Evolutionary conservation across 2,797 vertebrate species (phyloP).

Genomic region (Malacoctenus gilli): DNA sequence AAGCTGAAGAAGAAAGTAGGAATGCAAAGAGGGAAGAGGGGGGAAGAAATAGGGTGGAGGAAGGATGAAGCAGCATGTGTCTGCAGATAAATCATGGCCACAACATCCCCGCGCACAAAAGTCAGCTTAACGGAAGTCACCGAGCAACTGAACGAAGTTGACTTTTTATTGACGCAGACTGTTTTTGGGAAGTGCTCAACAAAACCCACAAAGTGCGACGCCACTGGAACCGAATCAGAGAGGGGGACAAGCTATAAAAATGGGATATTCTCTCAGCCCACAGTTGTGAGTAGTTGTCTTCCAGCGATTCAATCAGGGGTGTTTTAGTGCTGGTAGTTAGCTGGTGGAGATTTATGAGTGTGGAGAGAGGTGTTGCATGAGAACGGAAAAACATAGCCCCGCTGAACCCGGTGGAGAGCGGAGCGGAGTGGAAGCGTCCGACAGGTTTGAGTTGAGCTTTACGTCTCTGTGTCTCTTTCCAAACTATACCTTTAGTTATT

Average conservation of each 20-base stretch:
- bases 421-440: conserved; percentile 29
- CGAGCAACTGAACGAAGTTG: conserved; percentile 34
- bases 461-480: conserved; percentile 17
- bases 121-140: conserved; percentile 34
- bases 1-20: conserved; percentile 43
- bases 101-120: conserved; percentile 35
- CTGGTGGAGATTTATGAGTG: conserved; percentile 68
- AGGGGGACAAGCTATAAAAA: conserved; percentile 51
- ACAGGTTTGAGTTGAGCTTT: conserved; percentile 32
- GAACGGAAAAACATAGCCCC: conserved; percentile 74
- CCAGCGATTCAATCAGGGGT: conserved; percentile 71
- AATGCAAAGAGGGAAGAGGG: conserved; percentile 47
- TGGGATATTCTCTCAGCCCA: conserved; percentile 57
- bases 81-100: conserved; percentile 63
- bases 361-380: conserved; percentile 74
- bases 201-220: conserved; percentile 45
- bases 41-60: conserved; percentile 14
- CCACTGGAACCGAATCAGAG: conserved; percentile 60
- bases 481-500: conserved; percentile 22
- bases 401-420: conserved; percentile 53
- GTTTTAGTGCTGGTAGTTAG: conserved; percentile 78
- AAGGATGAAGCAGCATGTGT: conserved; percentile 49
- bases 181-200: conserved; percentile 28
- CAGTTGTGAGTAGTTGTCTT: conserved; percentile 68
- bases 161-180: conserved; percentile 16